Evolutionary conservation across 1,140 invertebrate species (phyloP).

Genomic region (Caerostris darwini): DNA sequence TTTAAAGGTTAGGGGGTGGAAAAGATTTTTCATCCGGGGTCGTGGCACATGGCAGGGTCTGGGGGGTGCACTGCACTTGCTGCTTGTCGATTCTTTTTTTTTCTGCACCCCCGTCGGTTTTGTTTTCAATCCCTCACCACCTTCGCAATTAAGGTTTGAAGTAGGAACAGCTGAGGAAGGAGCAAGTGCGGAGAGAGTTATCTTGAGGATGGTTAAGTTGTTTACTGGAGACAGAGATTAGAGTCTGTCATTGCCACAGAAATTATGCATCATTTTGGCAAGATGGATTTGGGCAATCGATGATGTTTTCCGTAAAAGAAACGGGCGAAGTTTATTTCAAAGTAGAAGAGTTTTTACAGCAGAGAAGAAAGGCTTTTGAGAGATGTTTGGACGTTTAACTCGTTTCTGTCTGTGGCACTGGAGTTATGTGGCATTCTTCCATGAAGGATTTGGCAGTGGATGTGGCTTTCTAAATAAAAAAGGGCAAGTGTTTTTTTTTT

Average conservation of each 20-base stretch:
- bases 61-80: conserved; percentile 9
- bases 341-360: too few relatives aligned
- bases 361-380: too few relatives aligned
- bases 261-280: too few relatives aligned
- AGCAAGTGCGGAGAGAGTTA: not conserved
- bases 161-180: not conserved
- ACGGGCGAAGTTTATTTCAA: too few relatives aligned
- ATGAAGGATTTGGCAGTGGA: too few relatives aligned
- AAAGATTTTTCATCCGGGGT: conserved; percentile 27
- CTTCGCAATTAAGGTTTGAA: not conserved
- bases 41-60: not conserved
- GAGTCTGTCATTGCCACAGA: not conserved
- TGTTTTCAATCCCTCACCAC: not conserved
- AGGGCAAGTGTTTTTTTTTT: too few relatives aligned
- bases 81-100: not conserved
- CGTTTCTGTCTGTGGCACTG: not conserved
- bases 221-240: not conserved
- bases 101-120: not conserved
- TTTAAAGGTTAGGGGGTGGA: conserved; percentile 7
- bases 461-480: too few relatives aligned
- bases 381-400: not conserved
- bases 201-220: not conserved
- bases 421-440: too few relatives aligned
- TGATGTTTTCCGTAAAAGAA: too few relatives aligned
- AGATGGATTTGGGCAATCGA: too few relatives aligned